Percentiles rank a stretch among this genome's conserved stretches.
These are phyloP conservation scores for Hydrophis major DNA, from an alignment of 2,797 vertebrate species.

Conservation along the genomic window DNA sequence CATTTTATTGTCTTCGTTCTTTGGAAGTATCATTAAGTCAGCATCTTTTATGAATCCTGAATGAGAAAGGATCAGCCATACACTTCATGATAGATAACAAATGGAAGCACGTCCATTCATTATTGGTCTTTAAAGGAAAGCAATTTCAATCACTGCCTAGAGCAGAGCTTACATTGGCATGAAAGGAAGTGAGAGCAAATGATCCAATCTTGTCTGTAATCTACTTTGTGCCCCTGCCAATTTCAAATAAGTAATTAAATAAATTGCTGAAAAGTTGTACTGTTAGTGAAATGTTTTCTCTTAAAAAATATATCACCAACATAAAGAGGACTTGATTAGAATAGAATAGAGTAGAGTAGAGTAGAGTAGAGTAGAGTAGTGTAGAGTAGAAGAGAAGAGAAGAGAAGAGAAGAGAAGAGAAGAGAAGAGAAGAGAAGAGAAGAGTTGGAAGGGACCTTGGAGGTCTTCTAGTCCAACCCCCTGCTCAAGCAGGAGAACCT, in stretches of 20 bases:
- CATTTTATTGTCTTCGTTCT: slow-evolving; percentile 51
- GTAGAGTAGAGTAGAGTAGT: too few species aligned
- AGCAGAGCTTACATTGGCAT: slow-evolving; percentile 63
- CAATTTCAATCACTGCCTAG: slow-evolving; percentile 49
- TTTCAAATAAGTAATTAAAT: neutral
- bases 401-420: too few species aligned
- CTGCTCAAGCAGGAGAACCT: too few species aligned
- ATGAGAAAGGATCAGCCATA: slow-evolving; percentile 10
- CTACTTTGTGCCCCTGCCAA: slow-evolving; percentile 25
- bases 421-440: too few species aligned
- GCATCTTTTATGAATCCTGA: neutral
- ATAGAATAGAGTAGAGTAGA: too few species aligned
- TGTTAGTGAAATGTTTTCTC: neutral
- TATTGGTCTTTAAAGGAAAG: slow-evolving; percentile 66
- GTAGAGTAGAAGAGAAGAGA: too few species aligned
- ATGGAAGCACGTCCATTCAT: slow-evolving; percentile 34
- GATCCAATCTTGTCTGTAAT: slow-evolving; percentile 30
- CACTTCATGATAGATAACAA: slow-evolving; percentile 64
- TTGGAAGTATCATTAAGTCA: slow-evolving; percentile 45
- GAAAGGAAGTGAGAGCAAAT: slow-evolving; percentile 50
- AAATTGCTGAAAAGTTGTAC: neutral
- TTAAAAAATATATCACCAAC: neutral
- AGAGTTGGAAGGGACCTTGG: too few species aligned
- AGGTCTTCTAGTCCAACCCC: too few species aligned
- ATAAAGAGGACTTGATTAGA: neutral